Conservation (phyloP, 2,888 invertebrate genomes). For the Brachypterus glaber region DNA sequence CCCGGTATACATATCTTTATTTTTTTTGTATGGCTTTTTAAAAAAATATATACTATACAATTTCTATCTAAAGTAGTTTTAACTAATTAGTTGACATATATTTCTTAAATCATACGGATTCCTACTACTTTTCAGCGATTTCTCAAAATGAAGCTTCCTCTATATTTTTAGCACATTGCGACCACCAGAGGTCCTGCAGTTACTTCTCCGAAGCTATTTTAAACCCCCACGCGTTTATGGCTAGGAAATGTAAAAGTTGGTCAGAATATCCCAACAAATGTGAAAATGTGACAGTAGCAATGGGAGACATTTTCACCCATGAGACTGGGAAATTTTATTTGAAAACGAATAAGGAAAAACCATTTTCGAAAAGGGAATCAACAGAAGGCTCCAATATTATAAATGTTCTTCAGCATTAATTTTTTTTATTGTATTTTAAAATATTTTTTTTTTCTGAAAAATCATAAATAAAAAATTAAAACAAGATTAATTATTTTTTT, state of each 20-base stretch:
- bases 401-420: no score
- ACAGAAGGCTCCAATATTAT: no score
- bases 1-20: neutral
- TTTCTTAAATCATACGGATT: no score
- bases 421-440: no score
- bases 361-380: no score
- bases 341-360: conserved; percentile 27
- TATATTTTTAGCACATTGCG: conserved; percentile 27
- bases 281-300: conserved; percentile 19
- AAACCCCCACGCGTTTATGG: conserved; percentile 23
- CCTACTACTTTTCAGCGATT: neutral
- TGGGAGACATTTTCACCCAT: conserved; percentile 26
- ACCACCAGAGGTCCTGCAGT: conserved; percentile 25
- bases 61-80: conserved; percentile 3
- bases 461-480: no score
- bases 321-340: conserved; percentile 27
- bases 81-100: neutral
- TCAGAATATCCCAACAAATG: conserved; percentile 22
- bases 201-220: conserved; percentile 29
- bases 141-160: neutral
- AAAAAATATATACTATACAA: no score
- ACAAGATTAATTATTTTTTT: no score
- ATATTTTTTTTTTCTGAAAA: no score
- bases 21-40: no score
- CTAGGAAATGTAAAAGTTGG: conserved; percentile 24